Conservation (phyloP, 2,797 vertebrate species). For the Brachyalestes nurse region DNA sequence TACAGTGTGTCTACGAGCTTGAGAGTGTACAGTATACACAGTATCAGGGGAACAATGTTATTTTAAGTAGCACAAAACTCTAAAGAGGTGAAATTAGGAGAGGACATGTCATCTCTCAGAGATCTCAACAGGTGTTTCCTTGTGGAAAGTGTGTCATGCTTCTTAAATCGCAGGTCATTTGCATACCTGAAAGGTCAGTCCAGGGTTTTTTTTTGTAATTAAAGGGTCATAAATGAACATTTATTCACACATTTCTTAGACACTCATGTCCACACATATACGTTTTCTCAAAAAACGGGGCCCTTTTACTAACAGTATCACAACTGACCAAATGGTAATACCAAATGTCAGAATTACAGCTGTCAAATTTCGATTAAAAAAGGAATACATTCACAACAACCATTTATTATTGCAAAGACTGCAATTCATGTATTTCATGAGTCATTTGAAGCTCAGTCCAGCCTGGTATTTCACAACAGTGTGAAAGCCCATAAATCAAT, state of each 20-base stretch:
- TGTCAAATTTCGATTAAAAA: background rate
- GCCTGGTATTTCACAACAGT: slow-evolving; percentile 51
- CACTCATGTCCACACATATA: background rate
- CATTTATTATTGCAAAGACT: background rate
- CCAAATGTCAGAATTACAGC: background rate
- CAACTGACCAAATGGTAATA: background rate
- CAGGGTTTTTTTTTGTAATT: background rate
- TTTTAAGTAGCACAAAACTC: slow-evolving; percentile 43
- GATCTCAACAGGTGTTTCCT: background rate
- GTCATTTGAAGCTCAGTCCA: slow-evolving; percentile 21
- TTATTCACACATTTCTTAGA: slow-evolving; percentile 1
- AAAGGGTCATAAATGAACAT: background rate
- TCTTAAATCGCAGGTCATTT: background rate
- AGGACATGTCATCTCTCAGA: background rate
- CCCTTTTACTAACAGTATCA: background rate
- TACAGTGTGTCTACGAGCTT: background rate
- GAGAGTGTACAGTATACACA: slow-evolving; percentile 7
- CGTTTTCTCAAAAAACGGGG: background rate
- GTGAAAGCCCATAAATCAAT: slow-evolving; percentile 42
- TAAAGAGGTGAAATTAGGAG: slow-evolving; percentile 9
- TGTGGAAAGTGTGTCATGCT: slow-evolving; percentile 14
- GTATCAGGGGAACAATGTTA: slow-evolving; percentile 9
- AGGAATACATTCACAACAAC: no score
- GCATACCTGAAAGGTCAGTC: background rate
- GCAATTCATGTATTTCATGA: background rate